Evolutionary conservation across 2,113 vertebrate species (phyloP).

Genomic region (Plestiodon gilberti): DNA sequence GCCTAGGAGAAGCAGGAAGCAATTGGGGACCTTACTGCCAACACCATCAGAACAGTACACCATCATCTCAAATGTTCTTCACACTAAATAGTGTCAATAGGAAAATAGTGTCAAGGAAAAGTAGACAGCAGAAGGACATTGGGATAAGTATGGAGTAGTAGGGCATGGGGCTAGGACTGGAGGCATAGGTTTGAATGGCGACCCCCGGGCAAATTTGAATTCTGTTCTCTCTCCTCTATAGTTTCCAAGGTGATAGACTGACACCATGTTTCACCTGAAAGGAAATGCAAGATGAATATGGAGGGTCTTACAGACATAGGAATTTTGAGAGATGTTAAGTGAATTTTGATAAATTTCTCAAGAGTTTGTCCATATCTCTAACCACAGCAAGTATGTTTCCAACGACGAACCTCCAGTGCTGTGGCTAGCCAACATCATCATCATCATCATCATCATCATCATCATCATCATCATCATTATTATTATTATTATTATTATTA

Average conservation of each 20-base stretch:
- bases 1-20: not conserved
- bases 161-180: not conserved
- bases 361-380: not conserved
- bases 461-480: no score
- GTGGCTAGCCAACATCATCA: slow-evolving; percentile 16
- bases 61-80: not conserved
- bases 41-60: not conserved
- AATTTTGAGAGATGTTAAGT: not conserved
- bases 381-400: not conserved
- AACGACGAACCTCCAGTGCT: slow-evolving; percentile 33
- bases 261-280: not conserved
- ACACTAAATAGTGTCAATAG: not conserved
- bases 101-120: not conserved
- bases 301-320: not conserved
- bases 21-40: not conserved
- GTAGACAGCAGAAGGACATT: not conserved
- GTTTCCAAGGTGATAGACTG: not conserved
- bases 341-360: not conserved
- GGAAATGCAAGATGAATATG: not conserved
- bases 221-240: not conserved
- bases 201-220: not conserved
- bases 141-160: not conserved
- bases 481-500: no score
- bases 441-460: no score
- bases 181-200: not conserved